A percentile compares a stretch with the other conserved stretches of the same genome.
phyloP scores from a whole-genome alignment of 2,797 vertebrate genomes.

The Oreochromis mossambicus region DNA sequence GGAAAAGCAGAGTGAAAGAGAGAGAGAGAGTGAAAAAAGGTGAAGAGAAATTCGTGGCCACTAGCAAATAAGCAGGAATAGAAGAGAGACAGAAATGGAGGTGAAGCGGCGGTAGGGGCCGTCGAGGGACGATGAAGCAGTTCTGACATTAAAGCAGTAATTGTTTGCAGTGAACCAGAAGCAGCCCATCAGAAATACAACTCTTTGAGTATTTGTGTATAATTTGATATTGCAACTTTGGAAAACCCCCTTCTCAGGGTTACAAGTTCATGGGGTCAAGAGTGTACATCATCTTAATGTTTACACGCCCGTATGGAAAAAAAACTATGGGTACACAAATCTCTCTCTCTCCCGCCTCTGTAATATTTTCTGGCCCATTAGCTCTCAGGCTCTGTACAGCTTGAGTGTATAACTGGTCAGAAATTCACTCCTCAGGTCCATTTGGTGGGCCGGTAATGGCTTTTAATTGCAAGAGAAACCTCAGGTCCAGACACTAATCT shows the following conservation, averaged over 20 bases:
- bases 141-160: conserved; percentile 75
- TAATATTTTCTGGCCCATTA: conserved; percentile 72
- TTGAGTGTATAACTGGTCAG: conserved; percentile 56
- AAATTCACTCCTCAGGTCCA: conserved; percentile 60
- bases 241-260: conserved; percentile 64
- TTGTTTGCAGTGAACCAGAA: conserved; percentile 77
- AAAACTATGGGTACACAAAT: background rate
- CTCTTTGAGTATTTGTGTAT: conserved; percentile 23
- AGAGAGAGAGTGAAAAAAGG: background rate
- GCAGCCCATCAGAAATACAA: conserved; percentile 43
- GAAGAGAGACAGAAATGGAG: background rate
- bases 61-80: background rate
- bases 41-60: background rate
- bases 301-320: background rate
- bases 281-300: conserved; percentile 21
- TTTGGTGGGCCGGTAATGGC: conserved; percentile 67
- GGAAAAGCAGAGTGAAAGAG: conserved; percentile 38
- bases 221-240: conserved; percentile 47
- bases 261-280: conserved; percentile 69
- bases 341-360: background rate
- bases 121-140: conserved; percentile 65
- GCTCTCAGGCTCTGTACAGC: conserved; percentile 58
- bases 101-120: background rate
- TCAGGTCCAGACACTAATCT: conserved; percentile 53
- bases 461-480: conserved; percentile 69